Conservation (phyloP, 2,888 invertebrate species). For the Mythimna pallens region DNA sequence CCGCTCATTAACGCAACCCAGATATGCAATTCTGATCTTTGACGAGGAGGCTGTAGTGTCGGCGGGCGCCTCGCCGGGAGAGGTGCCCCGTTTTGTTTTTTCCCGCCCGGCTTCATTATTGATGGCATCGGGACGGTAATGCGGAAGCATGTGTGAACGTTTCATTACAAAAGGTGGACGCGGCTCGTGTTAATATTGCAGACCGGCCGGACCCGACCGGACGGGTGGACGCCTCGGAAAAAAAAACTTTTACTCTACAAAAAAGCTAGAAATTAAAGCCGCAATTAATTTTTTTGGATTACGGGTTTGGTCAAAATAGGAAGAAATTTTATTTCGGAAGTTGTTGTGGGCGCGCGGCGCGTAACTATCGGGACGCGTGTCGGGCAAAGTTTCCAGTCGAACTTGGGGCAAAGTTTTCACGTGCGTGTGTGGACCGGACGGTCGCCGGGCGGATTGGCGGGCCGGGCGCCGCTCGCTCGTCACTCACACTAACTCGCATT, state of each 20-base stretch:
- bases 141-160: slow-evolving; percentile 91
- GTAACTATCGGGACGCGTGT: slow-evolving; percentile 80
- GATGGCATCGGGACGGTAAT: slow-evolving; percentile 91
- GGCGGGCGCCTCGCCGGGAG: slow-evolving; percentile 90
- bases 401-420: slow-evolving; percentile 83
- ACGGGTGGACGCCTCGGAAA: slow-evolving; percentile 87
- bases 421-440: slow-evolving; percentile 81
- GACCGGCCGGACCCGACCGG: slow-evolving; percentile 89
- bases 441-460: slow-evolving; percentile 76
- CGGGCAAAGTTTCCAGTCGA: slow-evolving; percentile 79
- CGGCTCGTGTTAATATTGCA: slow-evolving; percentile 90
- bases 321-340: slow-evolving; percentile 57
- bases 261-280: slow-evolving; percentile 73
- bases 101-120: slow-evolving; percentile 91
- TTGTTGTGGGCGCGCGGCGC: slow-evolving; percentile 71
- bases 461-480: slow-evolving; percentile 55
- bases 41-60: slow-evolving; percentile 91
- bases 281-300: slow-evolving; percentile 73
- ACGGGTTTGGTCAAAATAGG: slow-evolving; percentile 63
- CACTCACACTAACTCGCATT: slow-evolving; percentile 65
- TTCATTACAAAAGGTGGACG: slow-evolving; percentile 91
- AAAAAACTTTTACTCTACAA: slow-evolving; percentile 78
- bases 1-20: slow-evolving; percentile 92
- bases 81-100: slow-evolving; percentile 90
- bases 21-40: slow-evolving; percentile 93